Base-by-base conservation (phyloP, 2,888 invertebrate species). In the Napeogenes sylphis region DNA sequence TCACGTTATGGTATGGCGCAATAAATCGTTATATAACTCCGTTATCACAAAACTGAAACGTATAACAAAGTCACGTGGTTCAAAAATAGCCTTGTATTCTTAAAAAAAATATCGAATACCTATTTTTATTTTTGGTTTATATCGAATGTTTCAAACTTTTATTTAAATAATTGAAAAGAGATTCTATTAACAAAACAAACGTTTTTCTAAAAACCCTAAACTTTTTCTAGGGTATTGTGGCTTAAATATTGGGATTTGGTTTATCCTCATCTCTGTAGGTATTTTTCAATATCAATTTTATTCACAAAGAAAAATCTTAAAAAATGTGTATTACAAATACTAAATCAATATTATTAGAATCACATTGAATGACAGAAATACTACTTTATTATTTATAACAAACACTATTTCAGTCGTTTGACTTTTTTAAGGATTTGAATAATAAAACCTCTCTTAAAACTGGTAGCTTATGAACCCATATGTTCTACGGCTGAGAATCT, bases 41-140 rank as follows among this genome's bases (percentile, higher is more conserved):
- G 64, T 70, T 71, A 70, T 69, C 68, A 60, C 21, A 57, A 45
- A 35, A 61, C 46, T 14, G 42, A 57, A 65, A 62, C 59, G 59
- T 59, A 54, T 62, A 69, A 61, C 59, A 62, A 55, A 55, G 56
- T 66, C 68, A 69, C 68, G 63, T 67, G 68, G 62, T 67, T 67
- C 63, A 59, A 60, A 67, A 62, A 70, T 65, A 66, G 62, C 58
- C 71, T 70, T 68, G 70, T 70, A 70, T 71, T 71, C 68, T 72
- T 71, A 47, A 4, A 21, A 21, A 21, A 21, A 47, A 6, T 51
- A 6, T 8, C 8, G 12, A 12, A 1, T 30, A 30, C 30, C n/a
- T 30, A 30, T 4, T 51, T 2, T 42, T 42, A 10, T 42, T 42
- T 42, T 42, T 35, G 35, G 35, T 5, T 35, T 5, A 4, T 35